Evolutionary conservation across 2,888 invertebrate genomes (phyloP).

Genomic region (Drosophila leonis): DNA sequence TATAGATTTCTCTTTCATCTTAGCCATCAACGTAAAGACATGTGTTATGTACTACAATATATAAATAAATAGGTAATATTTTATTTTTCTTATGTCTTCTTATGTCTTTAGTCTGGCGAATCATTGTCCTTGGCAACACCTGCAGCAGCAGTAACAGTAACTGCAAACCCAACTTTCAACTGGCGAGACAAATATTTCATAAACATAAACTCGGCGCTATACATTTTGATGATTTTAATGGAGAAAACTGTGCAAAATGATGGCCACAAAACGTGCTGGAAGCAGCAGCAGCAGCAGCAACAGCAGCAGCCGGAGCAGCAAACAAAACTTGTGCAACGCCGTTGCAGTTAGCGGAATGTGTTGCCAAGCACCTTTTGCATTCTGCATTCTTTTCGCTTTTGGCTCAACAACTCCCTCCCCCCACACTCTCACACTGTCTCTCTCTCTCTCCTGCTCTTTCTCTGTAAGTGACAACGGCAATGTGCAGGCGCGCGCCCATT

Average conservation of each 20-base stretch:
- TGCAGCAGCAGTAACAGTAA: slow-evolving; percentile 8
- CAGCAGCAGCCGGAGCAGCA: slow-evolving; percentile 16
- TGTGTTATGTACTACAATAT: background rate
- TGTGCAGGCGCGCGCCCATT: slow-evolving; percentile 75
- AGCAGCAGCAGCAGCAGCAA: slow-evolving; percentile 22
- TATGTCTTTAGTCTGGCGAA: background rate
- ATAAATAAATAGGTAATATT: background rate
- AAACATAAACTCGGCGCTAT: slow-evolving; percentile 74
- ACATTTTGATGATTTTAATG: slow-evolving; percentile 80
- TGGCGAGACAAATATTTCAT: slow-evolving; percentile 72
- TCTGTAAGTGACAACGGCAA: slow-evolving; percentile 54
- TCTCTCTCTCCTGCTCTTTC: background rate
- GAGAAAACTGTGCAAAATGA: slow-evolving; percentile 80
- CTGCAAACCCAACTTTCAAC: slow-evolving; percentile 15
- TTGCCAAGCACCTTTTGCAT: slow-evolving; percentile 76
- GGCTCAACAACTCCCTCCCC: slow-evolving; percentile 9
- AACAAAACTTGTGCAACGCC: slow-evolving; percentile 9
- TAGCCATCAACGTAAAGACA: background rate
- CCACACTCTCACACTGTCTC: background rate
- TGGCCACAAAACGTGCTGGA: slow-evolving; percentile 79
- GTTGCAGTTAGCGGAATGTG: slow-evolving; percentile 73
- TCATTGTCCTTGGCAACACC: slow-evolving; percentile 9
- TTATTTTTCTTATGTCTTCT: background rate
- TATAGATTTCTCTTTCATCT: background rate
- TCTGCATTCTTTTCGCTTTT: slow-evolving; percentile 63